Conservation (phyloP, 2,797 vertebrate genomes). For the Presbytis comata region DNA sequence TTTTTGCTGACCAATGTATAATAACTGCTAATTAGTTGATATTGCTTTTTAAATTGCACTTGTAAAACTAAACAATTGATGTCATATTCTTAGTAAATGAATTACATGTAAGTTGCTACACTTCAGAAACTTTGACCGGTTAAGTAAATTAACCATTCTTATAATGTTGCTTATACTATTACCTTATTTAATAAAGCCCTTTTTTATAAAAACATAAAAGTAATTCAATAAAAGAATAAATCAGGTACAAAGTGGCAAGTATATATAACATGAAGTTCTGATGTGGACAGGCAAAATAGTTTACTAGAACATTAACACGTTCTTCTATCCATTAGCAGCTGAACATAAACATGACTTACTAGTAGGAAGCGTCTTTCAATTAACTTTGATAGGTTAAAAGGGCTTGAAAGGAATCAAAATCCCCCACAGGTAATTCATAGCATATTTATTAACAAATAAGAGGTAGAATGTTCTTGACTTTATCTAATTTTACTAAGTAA, state of each 20-base stretch:
- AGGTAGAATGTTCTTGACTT: neutral
- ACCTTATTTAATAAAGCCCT: neutral
- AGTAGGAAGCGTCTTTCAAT: neutral
- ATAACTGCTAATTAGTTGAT: conserved; percentile 61
- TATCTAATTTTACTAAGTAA: neutral
- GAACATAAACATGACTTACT: conserved; percentile 25
- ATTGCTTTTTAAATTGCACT: neutral
- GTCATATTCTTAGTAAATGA: neutral
- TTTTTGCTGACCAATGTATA: conserved; percentile 53
- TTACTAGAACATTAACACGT: neutral
- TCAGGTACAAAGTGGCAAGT: neutral
- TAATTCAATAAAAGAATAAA: neutral
- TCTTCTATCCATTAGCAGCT: neutral
- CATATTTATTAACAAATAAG: neutral
- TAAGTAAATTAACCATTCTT: neutral
- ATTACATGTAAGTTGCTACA: neutral
- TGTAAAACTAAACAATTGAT: conserved; percentile 8
- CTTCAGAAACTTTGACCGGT: neutral
- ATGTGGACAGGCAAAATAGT: neutral
- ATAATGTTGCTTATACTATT: neutral
- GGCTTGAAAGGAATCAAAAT: conserved; percentile 34
- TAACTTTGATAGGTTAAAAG: conserved; percentile 15
- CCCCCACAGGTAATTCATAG: neutral
- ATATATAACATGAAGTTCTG: neutral
- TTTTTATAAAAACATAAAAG: conserved; percentile 14